A percentile compares a stretch with the other conserved stretches of the same genome.
Evolutionary conservation across 2,888 invertebrate species (phyloP).

Genomic region (Lottia gigantea): DNA sequence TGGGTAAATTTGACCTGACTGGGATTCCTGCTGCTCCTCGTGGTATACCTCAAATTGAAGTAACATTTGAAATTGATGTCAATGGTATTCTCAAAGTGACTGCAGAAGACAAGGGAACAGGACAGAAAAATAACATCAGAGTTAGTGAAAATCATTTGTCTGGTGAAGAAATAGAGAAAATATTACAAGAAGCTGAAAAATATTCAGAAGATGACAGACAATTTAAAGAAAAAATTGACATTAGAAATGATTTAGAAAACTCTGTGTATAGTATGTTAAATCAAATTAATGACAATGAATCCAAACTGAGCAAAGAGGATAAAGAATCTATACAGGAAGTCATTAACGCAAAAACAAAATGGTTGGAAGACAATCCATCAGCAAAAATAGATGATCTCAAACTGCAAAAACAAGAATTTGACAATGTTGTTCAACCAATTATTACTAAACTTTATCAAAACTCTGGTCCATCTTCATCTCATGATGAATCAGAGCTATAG

Average conservation of each 20-base stretch:
- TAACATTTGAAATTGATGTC: constrained; percentile 72
- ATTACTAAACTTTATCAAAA: constrained; percentile 93
- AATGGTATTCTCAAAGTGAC: constrained; percentile 74
- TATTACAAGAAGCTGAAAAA: constrained; percentile 99
- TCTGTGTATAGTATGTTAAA: constrained; percentile 98
- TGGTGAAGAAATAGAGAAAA: constrained; percentile 97
- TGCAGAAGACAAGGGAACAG: constrained; percentile 99
- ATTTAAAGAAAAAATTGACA: constrained; percentile 83
- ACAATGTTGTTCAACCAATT: constrained; percentile 95
- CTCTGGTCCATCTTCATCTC: constrained; percentile 69
- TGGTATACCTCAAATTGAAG: constrained; percentile 70
- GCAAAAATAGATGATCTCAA: constrained; percentile 92
- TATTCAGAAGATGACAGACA: constrained; percentile 99
- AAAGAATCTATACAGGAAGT: constrained; percentile 92
- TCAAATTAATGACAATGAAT: constrained; percentile 93
- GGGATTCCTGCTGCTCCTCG: constrained; percentile 86
- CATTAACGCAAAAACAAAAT: constrained; percentile 95
- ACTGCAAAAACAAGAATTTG: constrained; percentile 91
- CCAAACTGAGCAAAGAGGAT: constrained; percentile 87
- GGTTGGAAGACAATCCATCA: constrained; percentile 95
- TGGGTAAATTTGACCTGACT: constrained; percentile 97
- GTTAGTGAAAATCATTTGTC: constrained; percentile 97
- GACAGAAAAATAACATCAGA: constrained; percentile 97
- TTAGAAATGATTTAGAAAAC: constrained; percentile 92
- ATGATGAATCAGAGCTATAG: neutral